Evolutionary conservation across 1,140 invertebrate genomes (phyloP).

Genomic region (Globodera rostochiensis): DNA sequence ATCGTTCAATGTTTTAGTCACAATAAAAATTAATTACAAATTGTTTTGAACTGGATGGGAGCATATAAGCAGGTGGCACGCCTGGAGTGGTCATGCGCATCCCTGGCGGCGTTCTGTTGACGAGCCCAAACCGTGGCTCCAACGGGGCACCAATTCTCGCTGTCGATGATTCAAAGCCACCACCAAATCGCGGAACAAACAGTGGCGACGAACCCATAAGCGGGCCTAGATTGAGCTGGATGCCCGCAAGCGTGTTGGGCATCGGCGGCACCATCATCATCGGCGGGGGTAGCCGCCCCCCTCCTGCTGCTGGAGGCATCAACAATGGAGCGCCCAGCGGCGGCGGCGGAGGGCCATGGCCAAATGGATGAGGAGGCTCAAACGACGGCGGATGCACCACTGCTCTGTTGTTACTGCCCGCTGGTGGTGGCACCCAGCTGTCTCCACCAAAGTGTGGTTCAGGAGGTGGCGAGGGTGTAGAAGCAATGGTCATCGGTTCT

Average conservation of each 20-base stretch:
- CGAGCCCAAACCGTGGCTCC: neutral
- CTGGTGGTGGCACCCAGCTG: too few relatives aligned
- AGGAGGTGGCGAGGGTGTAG: neutral
- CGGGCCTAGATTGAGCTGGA: too few relatives aligned
- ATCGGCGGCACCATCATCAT: too few relatives aligned
- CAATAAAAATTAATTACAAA: neutral
- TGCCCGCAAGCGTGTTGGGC: too few relatives aligned
- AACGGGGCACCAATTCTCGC: neutral
- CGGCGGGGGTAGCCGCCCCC: too few relatives aligned
- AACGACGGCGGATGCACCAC: neutral
- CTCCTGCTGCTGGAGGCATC: too few relatives aligned
- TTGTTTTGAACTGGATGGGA: neutral
- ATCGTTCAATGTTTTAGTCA: neutral
- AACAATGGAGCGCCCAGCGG: too few relatives aligned
- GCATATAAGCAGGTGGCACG: neutral
- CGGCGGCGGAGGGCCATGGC: too few relatives aligned
- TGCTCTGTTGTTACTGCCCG: neutral
- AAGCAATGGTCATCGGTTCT: neutral
- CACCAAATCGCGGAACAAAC: neutral
- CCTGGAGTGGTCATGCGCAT: neutral
- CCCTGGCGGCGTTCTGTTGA: neutral
- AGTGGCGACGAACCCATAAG: neutral
- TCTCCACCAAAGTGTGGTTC: neutral
- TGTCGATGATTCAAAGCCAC: neutral
- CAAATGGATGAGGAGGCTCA: neutral